Evolutionary conservation across 2,888 invertebrate genomes (phyloP), one percentile per base, ranked within the genome.

Genomic region (Asteroscopus sphinx): DNA sequence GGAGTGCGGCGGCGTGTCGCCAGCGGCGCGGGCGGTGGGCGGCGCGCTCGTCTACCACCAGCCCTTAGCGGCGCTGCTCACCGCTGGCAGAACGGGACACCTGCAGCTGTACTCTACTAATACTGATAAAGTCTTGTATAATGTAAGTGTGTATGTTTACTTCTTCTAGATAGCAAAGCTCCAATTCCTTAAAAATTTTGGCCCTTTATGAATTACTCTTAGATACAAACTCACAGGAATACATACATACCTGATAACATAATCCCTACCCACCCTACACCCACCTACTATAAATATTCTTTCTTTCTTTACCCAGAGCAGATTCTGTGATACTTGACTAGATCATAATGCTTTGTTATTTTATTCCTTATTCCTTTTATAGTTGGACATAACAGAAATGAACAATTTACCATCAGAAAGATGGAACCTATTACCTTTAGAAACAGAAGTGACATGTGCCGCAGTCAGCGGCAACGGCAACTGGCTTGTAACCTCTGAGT

Each of bases 401-500:
- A 94, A 94, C 68, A 87, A 77, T 40, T 79, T 93, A 42, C 92
- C 93, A 37, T 82, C 93, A 3, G 89, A 89, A 35, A 82, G 93
- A 61, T 81, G 86, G 65, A 92, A 94, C 55, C 81, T 94, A 1
- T 52, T 93, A 3, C 94, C 94, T 0, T 54, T 91, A 42, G 93
- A 94, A 67, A 92, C 89, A 0, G 94, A 94, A 73, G 89, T 94
- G 7, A 89, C 90, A 0, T 93, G 92, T 63, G 91, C 89, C 0
- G 89, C 91, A 0, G 85, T 92, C 21, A 90, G 88, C 54, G 88
- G 86, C 0, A 81, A 89, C 33, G 91, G 93, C 0, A 68, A 74
- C 0, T 93, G 92, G 91, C 87, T 94, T 0, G 92, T 89, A 39
- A 94, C 93, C 0, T 93, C 93, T 0, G 93, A 94, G 58, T 94